Evolutionary conservation across 2,888 invertebrate species (phyloP), one percentile per base, ranked within the genome.

Genomic region (Drosophila lutescens): DNA sequence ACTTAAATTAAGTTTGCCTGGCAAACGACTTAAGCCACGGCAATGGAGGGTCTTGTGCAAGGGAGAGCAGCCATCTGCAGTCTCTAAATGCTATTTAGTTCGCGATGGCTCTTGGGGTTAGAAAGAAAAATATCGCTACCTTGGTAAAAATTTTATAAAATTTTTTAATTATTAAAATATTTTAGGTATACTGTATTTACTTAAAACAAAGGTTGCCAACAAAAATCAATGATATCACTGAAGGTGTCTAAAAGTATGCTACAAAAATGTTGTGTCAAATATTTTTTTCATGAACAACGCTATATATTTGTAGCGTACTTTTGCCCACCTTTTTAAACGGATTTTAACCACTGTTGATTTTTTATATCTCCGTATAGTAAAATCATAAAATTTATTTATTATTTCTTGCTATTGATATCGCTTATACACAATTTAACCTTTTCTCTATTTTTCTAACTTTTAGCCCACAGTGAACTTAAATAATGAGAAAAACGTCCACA

Each of bases 1-100:
- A 60, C 50, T 59, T 71, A 13, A 58, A 44, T 49, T 30, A 71
- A 56, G 32, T 60, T 53, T 44, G 34, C 38, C 9, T 23, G 38
- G 26, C 32, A 56, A 47, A 26, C 40, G 38, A 26, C 38, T 34
- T 46, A 66, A 46, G 68, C 36, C 38, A n/a, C 10, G 26, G 32
- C 34, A 23, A 32, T n/a, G 2, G 23, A 10, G 43, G 10, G 20
- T 20, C 3, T 20, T 38, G 38, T 57, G 5, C 9, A 36, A 26
- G n/a, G 10, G 26, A 26, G 26, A 26, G 26, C 15, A 32, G 38
- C 34, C 12, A 23, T 26, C 15, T 23, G 46, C n/a, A 61, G 61
- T 51, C 41, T 41, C 20, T 15, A 26, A 51, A n/a, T 44, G 36
- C 15, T 32, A 9, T 44, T 51, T n/a, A 51, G 43, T 36, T 30